Evolutionary conservation across 2,797 vertebrate genomes (phyloP).

Genomic region (Jordanella pulchra): DNA sequence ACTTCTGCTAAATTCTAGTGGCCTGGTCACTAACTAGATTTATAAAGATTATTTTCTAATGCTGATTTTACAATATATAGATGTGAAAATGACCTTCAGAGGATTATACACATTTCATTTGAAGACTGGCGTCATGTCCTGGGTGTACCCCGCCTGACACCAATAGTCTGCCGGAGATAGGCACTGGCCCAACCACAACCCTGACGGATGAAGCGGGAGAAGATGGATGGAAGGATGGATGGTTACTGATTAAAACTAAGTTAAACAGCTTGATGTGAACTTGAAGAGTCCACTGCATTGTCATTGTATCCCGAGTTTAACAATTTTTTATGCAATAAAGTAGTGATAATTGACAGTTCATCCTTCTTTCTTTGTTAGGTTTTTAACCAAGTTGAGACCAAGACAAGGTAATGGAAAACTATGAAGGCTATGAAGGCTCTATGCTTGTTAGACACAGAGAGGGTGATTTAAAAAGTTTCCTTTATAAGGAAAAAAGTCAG

Average conservation of each 20-base stretch:
- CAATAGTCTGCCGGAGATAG: no score
- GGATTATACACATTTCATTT: slow-evolving; percentile 26
- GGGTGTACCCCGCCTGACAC: no score
- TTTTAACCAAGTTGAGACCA: slow-evolving; percentile 27
- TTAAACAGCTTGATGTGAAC: slow-evolving; percentile 33
- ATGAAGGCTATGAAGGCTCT: slow-evolving; percentile 14
- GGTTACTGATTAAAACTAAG: slow-evolving; percentile 41
- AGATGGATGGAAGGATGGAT: no score
- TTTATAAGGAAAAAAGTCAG: slow-evolving; percentile 30
- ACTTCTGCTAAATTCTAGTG: slow-evolving; percentile 53
- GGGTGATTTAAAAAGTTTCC: slow-evolving; percentile 19
- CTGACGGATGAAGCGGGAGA: no score
- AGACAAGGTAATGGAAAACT: slow-evolving; percentile 34
- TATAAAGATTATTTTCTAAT: slow-evolving; percentile 42
- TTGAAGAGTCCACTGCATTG: slow-evolving; percentile 36
- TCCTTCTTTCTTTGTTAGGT: slow-evolving; percentile 5
- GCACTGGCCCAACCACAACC: no score
- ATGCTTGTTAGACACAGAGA: slow-evolving; percentile 5
- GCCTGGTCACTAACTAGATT: slow-evolving; percentile 44
- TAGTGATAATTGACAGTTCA: slow-evolving; percentile 20
- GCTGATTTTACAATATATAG: slow-evolving; percentile 42
- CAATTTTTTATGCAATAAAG: slow-evolving; percentile 38
- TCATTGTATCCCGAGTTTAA: slow-evolving; percentile 42
- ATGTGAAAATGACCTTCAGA: slow-evolving; percentile 59
- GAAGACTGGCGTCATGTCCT: no score